Evolutionary conservation across 2,113 vertebrate species (phyloP).

Genomic region (Urocynchramus pylzowi): DNA sequence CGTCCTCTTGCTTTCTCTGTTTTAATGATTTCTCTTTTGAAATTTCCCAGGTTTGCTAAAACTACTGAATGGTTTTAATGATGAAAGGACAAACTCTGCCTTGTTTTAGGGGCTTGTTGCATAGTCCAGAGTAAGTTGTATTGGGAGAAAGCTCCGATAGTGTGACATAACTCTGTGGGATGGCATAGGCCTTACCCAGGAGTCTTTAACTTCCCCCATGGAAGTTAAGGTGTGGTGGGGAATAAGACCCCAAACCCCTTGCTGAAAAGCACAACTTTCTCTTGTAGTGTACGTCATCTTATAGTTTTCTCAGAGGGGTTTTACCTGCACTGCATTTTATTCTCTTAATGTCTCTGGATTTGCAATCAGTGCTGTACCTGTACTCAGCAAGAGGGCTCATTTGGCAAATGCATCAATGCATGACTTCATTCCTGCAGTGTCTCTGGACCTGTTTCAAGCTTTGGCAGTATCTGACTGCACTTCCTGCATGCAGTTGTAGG

Average conservation of each 20-base stretch:
- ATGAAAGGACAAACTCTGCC: neutral
- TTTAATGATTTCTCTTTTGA: neutral
- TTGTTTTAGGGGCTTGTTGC: neutral
- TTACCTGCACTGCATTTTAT: rapidly evolving
- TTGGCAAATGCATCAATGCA: neutral
- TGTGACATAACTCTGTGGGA: rapidly evolving
- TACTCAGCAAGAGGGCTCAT: neutral
- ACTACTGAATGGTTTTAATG: neutral
- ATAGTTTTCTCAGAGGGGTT: neutral
- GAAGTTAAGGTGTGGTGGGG: neutral
- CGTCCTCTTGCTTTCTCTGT: neutral
- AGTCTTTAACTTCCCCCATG: neutral
- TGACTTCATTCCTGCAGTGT: neutral
- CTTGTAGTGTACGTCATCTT: neutral
- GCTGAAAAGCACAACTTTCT: neutral
- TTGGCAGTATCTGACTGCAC: neutral
- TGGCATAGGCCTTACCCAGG: neutral
- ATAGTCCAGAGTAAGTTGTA: rapidly evolving
- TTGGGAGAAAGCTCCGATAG: neutral
- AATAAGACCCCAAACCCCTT: neutral
- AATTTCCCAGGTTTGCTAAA: neutral
- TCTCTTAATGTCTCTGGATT: neutral
- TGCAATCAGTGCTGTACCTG: neutral
- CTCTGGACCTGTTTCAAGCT: neutral
- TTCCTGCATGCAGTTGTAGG: neutral